Evolutionary conservation across 2,113 vertebrate genomes (phyloP).

Genomic region (Ginglymostoma cirratum): DNA sequence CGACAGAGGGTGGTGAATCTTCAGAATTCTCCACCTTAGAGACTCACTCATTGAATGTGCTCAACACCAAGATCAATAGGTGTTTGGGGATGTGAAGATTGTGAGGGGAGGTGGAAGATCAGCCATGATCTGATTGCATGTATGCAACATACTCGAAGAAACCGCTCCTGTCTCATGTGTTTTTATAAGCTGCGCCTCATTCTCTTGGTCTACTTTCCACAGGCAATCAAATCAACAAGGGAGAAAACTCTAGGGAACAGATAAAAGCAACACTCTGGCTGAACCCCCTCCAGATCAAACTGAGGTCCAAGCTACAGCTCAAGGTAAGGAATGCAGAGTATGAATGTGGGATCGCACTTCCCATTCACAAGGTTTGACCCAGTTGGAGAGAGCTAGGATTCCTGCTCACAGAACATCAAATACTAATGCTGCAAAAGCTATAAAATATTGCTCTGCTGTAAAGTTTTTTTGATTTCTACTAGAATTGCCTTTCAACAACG

Average conservation of each 20-base stretch:
- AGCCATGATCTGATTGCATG: too few relatives aligned
- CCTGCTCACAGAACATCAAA: background rate
- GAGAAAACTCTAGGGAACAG: slow-evolving; percentile 44
- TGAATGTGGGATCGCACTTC: slow-evolving; percentile 42
- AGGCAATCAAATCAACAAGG: slow-evolving; percentile 53
- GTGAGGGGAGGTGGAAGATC: too few relatives aligned
- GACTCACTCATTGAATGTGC: too few relatives aligned
- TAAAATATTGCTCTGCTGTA: background rate
- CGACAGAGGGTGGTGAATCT: too few relatives aligned
- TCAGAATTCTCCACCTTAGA: too few relatives aligned
- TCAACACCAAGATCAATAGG: too few relatives aligned
- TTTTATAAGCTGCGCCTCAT: background rate
- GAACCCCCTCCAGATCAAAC: slow-evolving; percentile 44
- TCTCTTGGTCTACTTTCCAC: slow-evolving; percentile 40
- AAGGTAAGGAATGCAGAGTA: slow-evolving; percentile 46
- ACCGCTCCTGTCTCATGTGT: background rate
- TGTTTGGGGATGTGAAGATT: too few relatives aligned
- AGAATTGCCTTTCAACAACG: too few relatives aligned
- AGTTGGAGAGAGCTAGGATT: slow-evolving; percentile 45
- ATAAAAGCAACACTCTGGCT: slow-evolving; percentile 47
- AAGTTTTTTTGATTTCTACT: too few relatives aligned
- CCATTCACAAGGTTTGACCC: slow-evolving; percentile 47
- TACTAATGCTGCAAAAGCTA: background rate
- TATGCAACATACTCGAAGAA: background rate
- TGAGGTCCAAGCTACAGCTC: slow-evolving; percentile 47